Evolutionary conservation across 2,113 vertebrate genomes (phyloP).

Genomic region (Corvus moneduloides): DNA sequence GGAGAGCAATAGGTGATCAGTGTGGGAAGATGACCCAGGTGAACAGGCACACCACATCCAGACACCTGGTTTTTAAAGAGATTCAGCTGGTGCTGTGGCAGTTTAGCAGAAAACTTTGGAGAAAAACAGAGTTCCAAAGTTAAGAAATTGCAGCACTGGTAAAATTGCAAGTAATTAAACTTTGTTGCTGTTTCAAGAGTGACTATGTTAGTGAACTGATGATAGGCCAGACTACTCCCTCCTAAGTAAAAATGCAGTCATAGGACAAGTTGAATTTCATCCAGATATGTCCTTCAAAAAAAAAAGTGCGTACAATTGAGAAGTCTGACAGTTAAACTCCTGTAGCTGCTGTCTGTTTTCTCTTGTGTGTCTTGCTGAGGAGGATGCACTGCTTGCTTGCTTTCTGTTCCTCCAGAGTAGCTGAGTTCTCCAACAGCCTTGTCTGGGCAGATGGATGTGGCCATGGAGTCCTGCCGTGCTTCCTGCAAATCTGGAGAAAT

Average conservation of each 20-base stretch:
- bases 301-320: not conserved
- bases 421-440: not conserved
- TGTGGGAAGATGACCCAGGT: not conserved
- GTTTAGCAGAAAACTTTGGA: not conserved
- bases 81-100: not conserved
- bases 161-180: not conserved
- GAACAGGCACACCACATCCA: not conserved
- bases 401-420: not conserved
- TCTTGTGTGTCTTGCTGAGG: not conserved
- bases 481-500: slow-evolving; percentile 35
- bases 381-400: not conserved
- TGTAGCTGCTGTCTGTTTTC: not conserved
- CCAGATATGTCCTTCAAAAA: not conserved
- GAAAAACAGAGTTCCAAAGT: not conserved
- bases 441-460: not conserved
- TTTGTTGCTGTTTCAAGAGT: not conserved
- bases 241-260: not conserved
- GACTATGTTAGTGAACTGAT: not conserved
- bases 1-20: rapidly evolving
- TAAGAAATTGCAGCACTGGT: not conserved
- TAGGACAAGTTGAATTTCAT: not conserved
- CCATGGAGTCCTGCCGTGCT: not conserved
- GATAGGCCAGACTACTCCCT: not conserved
- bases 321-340: not conserved
- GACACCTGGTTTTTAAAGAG: not conserved